Evolutionary conservation across 2,888 invertebrate genomes (phyloP), one percentile per base, ranked within the genome.

Genomic region (Patella caerulea): DNA sequence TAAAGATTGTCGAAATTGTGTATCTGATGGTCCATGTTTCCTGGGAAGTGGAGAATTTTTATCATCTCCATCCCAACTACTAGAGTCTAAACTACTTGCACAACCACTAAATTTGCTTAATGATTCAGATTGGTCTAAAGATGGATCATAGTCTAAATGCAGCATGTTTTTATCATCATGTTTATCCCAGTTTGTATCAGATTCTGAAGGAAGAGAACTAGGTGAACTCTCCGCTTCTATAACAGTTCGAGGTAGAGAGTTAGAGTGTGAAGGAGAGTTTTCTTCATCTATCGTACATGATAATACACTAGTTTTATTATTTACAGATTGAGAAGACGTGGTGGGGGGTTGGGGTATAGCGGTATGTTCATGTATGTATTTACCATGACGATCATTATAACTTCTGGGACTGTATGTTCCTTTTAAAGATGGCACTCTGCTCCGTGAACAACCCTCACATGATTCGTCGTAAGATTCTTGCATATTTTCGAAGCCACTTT

Each of bases 1-100:
- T 34, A 88, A 74, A 45, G 85, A 84, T 75, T 85, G 83, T 55
- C 83, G 82, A 75, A 87, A 86, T 54, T 83, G 81, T 79, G 75
- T 78, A 53, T 88, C 88, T 11, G 84, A 82, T 71, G 83, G 79
- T 9, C 83, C 81, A 72, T 79, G 73, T 53, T 77, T 79, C 72
- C 83, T 77, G 19, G 75, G 76, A 4, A 84, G 84, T 54, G 84
- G 74, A 0, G 85, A 81, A 29, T 85, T 86, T 82, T 78, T 74
- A 15, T 77, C 77, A 2, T 76, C 79, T 53, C 59, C 54, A 54
- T 77, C 77, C 79, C 79, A 79, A 65, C 65, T 65, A 73, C 79
- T 78, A 52, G 80, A 81, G 12, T 79, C 83, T 15, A 73, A 65
- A 56, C 82, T 83, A 70, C 80, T 80, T 72, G 81, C 71, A 14